Base-by-base conservation (phyloP, 2,113 vertebrate species). In the Rhynchomys soricoides region DNA sequence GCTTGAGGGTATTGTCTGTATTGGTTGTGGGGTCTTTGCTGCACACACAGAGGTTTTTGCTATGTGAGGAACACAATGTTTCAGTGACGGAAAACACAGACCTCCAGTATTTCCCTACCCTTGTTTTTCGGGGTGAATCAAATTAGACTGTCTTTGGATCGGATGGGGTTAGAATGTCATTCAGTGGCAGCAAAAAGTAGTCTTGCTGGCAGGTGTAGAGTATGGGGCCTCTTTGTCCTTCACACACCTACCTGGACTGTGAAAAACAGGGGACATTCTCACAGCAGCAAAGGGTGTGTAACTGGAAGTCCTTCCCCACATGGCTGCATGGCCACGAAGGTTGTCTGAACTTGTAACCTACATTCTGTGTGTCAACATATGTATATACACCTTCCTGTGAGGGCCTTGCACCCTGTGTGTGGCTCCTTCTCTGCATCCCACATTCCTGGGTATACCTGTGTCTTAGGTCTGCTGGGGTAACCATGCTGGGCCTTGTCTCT, bases 341-440 rank as follows among this genome's bases (percentile, higher is more conserved):
- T 85, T 86, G 40, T 34, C 40, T 86, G 40, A 66, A 66, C 26
- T 85, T 64, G 15, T 64, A 10, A 21, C 59, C 45, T 21, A 43
- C 29, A 48, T 48, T 34, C 29, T 31, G 31, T 86, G 40, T 66
- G 59, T 21, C 26, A 48, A 1, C 43, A 34, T 19, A 45, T 10
- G 8, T 37, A 2, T n/a, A 83, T 2, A 3, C 15, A 13, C 48
- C 43, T 86, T 62, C 31, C 19, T 0, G 7, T 75, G 86, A 26
- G 24, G 34, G 19, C 34, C 17, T 2, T n/a, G 16, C 7, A 11
- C 16, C 37, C 37, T 2, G 0, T 24, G 77, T 3, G 29, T 10
- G 8, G 31, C 59, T 75, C 15, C 43, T 22, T 31, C 50, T 57
- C 37, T 48, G 3, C 26, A 37, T 2, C 29, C 9, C 12, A 2